These are phyloP conservation scores for Carlito syrichta DNA, from an alignment of 2,113 vertebrate species.

Conservation along the genomic window DNA sequence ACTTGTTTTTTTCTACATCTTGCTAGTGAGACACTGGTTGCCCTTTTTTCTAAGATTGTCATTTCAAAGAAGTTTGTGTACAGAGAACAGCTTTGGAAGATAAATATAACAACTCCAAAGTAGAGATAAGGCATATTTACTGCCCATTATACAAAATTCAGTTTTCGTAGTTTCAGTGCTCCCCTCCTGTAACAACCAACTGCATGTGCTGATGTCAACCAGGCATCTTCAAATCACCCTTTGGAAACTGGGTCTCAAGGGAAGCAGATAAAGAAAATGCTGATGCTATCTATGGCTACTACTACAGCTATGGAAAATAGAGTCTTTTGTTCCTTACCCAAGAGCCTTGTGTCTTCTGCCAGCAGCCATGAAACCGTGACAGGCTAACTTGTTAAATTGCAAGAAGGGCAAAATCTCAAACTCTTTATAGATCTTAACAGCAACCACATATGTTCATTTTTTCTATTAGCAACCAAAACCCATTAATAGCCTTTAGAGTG, in stretches of 20 bases:
- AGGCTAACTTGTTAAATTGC: background rate
- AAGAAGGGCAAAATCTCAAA: conserved; percentile 1
- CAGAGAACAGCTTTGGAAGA: background rate
- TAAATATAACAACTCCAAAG: background rate
- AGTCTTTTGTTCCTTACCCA: background rate
- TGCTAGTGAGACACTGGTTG: background rate
- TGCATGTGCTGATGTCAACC: background rate
- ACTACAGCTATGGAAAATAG: background rate
- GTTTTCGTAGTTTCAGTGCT: background rate
- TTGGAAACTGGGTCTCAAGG: background rate
- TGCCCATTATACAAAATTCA: background rate
- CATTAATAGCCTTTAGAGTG: background rate
- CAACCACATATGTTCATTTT: background rate
- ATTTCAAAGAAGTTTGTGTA: background rate
- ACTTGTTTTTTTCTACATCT: background rate
- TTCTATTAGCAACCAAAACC: background rate
- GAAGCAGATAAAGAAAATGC: background rate
- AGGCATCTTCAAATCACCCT: background rate
- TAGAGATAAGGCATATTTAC: background rate
- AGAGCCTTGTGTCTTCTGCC: background rate
- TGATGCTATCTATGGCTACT: background rate
- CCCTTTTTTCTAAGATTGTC: background rate
- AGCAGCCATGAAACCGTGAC: background rate
- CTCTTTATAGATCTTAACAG: conserved; percentile 11
- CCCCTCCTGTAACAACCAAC: background rate